A percentile compares a stretch with the other conserved stretches of the same genome.
phyloP scores from a whole-genome alignment of 1,140 invertebrate species.

The Homalodisca vitripennis region DNA sequence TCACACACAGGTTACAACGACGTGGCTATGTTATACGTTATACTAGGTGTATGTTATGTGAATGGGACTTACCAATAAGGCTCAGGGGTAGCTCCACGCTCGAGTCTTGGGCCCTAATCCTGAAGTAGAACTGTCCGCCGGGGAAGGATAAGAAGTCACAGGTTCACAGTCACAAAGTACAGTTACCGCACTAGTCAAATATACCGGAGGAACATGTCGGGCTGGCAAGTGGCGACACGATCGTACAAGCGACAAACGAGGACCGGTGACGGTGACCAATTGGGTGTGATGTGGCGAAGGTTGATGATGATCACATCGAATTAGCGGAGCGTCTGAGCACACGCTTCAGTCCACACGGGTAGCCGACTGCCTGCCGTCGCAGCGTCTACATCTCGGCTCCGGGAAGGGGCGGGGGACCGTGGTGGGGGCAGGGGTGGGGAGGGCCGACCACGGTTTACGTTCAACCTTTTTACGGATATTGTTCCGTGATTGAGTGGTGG shows the following conservation, averaged over 20 bases:
- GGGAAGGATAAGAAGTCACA: too few species aligned
- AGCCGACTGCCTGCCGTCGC: neutral
- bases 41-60: too few species aligned
- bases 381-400: neutral
- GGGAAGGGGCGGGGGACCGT: neutral
- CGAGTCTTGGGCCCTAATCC: constrained; percentile 23
- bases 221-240: neutral
- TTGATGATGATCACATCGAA: too few species aligned
- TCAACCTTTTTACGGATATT: too few species aligned
- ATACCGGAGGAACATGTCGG: neutral
- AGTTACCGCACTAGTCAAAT: neutral
- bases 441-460: neutral
- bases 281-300: neutral
- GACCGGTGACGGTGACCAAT: neutral
- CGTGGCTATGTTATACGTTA: too few species aligned
- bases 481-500: too few species aligned
- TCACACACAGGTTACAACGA: too few species aligned
- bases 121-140: neutral
- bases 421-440: neutral
- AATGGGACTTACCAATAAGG: constrained; percentile 23
- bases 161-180: neutral
- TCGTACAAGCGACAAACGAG: too few species aligned
- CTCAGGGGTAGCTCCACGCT: constrained; percentile 17
- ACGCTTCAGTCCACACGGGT: constrained; percentile 21
- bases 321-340: neutral